phyloP scores from a whole-genome alignment of 2,797 vertebrate genomes.

The Sebastolobus altivelis region DNA sequence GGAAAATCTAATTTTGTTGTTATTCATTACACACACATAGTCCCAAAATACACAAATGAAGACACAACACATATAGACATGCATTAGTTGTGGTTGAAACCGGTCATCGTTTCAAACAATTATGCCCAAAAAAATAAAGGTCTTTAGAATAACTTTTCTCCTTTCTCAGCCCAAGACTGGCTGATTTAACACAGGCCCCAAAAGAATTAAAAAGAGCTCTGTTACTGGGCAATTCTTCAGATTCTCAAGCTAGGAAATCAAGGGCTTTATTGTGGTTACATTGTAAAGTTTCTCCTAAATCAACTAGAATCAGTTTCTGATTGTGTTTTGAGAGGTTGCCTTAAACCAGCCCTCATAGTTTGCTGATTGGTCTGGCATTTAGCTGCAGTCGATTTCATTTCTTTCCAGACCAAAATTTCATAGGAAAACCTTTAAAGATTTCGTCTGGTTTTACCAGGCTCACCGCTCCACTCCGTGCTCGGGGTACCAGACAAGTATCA shows the following conservation, averaged over 20 bases:
- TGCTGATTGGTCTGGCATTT: constrained; percentile 21
- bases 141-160: not conserved
- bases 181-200: not conserved
- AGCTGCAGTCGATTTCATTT: not conserved
- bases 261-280: not conserved
- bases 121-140: not conserved
- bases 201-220: not conserved
- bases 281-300: not conserved
- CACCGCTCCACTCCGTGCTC: not conserved
- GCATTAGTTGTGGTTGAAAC: not conserved
- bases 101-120: not conserved
- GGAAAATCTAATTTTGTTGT: not conserved
- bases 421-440: not conserved
- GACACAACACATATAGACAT: not conserved
- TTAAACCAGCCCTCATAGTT: not conserved
- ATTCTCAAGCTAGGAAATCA: not conserved
- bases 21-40: not conserved
- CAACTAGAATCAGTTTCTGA: not conserved
- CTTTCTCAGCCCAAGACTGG: not conserved
- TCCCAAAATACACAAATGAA: not conserved
- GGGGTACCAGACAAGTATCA: not conserved
- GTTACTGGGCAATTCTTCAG: not conserved
- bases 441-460: not conserved
- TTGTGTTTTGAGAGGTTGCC: not conserved
- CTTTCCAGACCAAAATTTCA: not conserved